Evolutionary conservation across 2,113 vertebrate genomes (phyloP).

Genomic region (Oreochromis aureus): DNA sequence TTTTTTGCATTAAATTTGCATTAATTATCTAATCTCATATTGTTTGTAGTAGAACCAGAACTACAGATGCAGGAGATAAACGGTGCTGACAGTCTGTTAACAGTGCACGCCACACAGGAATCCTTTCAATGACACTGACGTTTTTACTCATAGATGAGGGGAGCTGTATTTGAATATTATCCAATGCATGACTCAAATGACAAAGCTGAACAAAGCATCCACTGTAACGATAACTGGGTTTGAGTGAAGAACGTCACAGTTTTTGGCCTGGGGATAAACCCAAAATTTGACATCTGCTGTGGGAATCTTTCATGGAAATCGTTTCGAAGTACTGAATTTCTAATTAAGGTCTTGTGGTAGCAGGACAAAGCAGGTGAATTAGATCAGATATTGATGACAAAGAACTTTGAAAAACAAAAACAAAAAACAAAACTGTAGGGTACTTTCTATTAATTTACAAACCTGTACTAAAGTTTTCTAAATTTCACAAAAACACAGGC

Average conservation of each 20-base stretch:
- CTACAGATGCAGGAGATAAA: neutral
- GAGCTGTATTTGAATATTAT: neutral
- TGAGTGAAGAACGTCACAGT: neutral
- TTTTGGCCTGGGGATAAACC: neutral
- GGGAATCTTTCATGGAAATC: neutral
- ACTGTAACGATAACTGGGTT: neutral
- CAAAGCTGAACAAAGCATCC: neutral
- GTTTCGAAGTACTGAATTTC: neutral
- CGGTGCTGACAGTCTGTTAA: neutral
- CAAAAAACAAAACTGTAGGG: neutral
- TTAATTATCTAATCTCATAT: neutral
- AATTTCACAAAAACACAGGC: no score
- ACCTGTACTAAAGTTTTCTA: no score
- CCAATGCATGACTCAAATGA: neutral
- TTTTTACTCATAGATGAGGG: neutral
- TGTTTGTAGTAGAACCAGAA: neutral
- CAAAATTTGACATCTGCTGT: neutral
- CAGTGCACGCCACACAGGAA: neutral
- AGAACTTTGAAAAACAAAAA: neutral
- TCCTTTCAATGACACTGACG: neutral
- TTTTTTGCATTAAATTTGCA: neutral
- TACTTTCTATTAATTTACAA: neutral
- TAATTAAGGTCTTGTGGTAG: conserved; percentile 29
- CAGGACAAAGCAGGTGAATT: neutral
- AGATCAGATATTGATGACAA: neutral